These are phyloP conservation scores for Corydoras maculifer DNA, from an alignment of 2,113 vertebrate genomes.

Conservation along the genomic window DNA sequence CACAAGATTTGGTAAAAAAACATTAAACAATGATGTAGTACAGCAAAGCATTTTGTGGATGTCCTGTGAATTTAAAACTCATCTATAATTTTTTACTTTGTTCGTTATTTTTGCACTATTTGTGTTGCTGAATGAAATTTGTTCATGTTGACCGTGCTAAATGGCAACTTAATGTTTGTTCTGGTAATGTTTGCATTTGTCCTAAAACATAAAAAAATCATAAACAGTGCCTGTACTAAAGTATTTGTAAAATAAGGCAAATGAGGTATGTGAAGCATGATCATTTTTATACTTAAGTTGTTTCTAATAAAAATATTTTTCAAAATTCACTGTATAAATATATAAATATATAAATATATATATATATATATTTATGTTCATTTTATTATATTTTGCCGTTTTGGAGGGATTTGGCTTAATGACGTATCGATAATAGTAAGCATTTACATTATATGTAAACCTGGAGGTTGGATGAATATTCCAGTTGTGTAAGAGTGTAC, in stretches of 20 bases:
- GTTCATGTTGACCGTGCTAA: conserved; percentile 83
- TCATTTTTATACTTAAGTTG: conserved; percentile 82
- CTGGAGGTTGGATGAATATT: neutral
- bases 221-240: conserved; percentile 94
- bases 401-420: too few relatives aligned
- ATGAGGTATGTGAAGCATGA: conserved; percentile 93
- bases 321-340: conserved; percentile 55
- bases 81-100: conserved; percentile 50
- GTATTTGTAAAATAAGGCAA: conserved; percentile 73
- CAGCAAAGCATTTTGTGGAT: conserved; percentile 52
- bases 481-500: conserved; percentile 1
- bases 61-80: conserved; percentile 64
- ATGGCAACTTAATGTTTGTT: conserved; percentile 90
- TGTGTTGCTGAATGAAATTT: conserved; percentile 79
- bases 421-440: too few relatives aligned
- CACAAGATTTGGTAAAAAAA: conserved; percentile 8
- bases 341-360: conserved; percentile 9
- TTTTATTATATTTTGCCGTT: too few relatives aligned
- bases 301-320: conserved; percentile 99
- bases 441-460: too few relatives aligned
- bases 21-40: conserved; percentile 40
- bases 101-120: conserved; percentile 55
- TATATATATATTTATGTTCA: too few relatives aligned
- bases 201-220: conserved; percentile 70
- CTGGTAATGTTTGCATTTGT: conserved; percentile 86